phyloP scores from a whole-genome alignment of 2,797 vertebrate species.

The Aldrovandia affinis region DNA sequence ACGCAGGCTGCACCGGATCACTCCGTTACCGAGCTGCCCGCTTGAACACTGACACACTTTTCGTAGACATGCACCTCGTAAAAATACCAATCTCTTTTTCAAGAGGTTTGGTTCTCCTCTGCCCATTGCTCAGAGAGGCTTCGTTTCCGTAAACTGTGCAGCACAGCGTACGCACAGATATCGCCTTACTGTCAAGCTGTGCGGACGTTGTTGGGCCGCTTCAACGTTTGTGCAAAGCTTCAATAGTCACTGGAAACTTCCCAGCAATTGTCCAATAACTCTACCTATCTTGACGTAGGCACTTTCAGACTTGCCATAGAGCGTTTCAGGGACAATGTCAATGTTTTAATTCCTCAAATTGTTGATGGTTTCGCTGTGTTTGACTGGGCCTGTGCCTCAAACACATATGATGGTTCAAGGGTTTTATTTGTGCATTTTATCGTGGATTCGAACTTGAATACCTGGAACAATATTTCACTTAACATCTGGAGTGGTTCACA shows the following conservation, averaged over 20 bases:
- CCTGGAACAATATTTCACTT: constrained; percentile 46
- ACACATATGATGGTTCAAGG: constrained; percentile 37
- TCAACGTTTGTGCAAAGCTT: not conserved
- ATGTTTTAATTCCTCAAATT: constrained; percentile 30
- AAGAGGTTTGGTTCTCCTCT: not conserved
- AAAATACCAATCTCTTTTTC: constrained; percentile 12
- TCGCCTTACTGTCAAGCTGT: not conserved
- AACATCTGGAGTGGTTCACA: constrained; percentile 61
- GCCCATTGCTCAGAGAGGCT: constrained; percentile 2
- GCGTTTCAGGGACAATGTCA: constrained; percentile 44
- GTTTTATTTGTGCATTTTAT: constrained; percentile 49
- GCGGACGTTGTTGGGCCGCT: not conserved
- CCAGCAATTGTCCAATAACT: not conserved
- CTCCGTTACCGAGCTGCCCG: not conserved
- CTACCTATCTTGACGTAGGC: not conserved
- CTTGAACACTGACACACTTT: not conserved
- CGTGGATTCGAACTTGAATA: constrained; percentile 53
- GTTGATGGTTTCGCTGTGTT: not conserved
- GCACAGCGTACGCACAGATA: not conserved
- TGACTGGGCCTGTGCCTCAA: not conserved
- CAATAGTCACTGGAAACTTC: not conserved
- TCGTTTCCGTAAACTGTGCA: not conserved
- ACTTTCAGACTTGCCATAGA: not conserved
- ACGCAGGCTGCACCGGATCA: constrained; percentile 1
- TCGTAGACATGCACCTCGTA: not conserved